Evolutionary conservation across 2,797 vertebrate species (phyloP).

Genomic region (Phalanger gymnotis): DNA sequence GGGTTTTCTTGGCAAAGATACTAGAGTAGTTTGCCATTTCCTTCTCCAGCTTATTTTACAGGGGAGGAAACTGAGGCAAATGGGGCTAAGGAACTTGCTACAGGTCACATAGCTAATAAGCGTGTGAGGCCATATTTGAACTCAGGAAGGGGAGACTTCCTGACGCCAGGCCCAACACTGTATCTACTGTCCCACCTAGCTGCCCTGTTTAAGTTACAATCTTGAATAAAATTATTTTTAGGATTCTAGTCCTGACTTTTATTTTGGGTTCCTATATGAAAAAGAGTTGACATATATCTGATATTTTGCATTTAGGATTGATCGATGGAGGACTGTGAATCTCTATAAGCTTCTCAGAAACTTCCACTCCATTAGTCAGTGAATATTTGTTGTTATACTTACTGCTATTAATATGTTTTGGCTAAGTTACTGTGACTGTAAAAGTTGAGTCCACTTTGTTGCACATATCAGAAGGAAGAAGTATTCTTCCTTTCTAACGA

Average conservation of each 20-base stretch:
- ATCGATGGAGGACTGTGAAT: background rate
- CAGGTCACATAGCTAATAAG: background rate
- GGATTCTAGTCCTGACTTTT: background rate
- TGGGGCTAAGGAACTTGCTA: background rate
- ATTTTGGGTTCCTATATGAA: background rate
- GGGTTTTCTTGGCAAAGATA: background rate
- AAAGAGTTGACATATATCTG: background rate
- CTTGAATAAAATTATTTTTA: background rate
- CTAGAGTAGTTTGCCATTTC: background rate
- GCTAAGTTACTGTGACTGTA: background rate
- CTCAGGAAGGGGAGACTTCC: background rate
- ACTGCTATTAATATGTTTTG: background rate
- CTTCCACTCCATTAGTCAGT: background rate
- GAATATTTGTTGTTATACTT: background rate
- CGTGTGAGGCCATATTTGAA: background rate
- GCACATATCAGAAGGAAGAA: background rate
- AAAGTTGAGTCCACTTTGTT: background rate
- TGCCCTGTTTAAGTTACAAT: background rate
- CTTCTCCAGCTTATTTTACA: background rate
- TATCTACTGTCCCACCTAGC: background rate
- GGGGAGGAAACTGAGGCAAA: background rate
- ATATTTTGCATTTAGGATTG: background rate
- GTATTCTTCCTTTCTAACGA: background rate
- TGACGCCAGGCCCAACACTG: background rate
- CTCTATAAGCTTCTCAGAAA: background rate